Percentiles rank a stretch among this genome's conserved stretches.
Conservation (phyloP, 2,113 vertebrate genomes). For the Ellobius talpinus region DNA sequence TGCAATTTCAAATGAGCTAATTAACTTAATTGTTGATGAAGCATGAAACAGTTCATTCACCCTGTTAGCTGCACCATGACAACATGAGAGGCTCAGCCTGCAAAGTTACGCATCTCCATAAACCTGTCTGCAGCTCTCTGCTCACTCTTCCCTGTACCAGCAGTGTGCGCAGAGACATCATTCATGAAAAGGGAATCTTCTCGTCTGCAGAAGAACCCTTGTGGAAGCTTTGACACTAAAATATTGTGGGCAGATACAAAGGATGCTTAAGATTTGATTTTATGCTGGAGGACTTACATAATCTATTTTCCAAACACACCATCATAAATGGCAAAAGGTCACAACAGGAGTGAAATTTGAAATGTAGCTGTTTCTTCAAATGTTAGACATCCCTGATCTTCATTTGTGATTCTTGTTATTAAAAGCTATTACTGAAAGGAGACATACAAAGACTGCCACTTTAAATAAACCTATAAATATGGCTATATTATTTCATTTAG, state of each 20-base stretch:
- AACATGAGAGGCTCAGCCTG: slow-evolving; percentile 95
- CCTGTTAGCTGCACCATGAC: slow-evolving; percentile 98
- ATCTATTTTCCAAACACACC: not conserved
- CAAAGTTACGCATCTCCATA: slow-evolving; percentile 94
- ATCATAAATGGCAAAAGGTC: slow-evolving; percentile 1
- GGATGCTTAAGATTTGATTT: not conserved
- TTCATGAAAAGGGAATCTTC: slow-evolving; percentile 38
- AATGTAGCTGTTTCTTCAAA: slow-evolving; percentile 7
- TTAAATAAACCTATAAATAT: not conserved
- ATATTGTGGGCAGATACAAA: not conserved
- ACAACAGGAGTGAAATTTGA: not conserved
- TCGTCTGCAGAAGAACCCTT: not conserved
- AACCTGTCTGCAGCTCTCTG: slow-evolving; percentile 92
- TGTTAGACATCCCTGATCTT: not conserved
- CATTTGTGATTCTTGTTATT: not conserved
- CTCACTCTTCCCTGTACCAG: slow-evolving; percentile 83
- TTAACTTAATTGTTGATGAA: slow-evolving; percentile 99
- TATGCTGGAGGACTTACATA: not conserved
- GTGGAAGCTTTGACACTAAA: not conserved
- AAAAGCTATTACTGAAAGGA: slow-evolving; percentile 5
- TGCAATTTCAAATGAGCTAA: slow-evolving; percentile 99
- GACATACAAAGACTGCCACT: not conserved
- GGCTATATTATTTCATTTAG: slow-evolving; percentile 47
- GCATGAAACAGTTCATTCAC: slow-evolving; percentile 99
- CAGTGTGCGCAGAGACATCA: slow-evolving; percentile 46